phyloP scores from a whole-genome alignment of 2,113 vertebrate genomes.

The Tangachromis dhanisi region DNA sequence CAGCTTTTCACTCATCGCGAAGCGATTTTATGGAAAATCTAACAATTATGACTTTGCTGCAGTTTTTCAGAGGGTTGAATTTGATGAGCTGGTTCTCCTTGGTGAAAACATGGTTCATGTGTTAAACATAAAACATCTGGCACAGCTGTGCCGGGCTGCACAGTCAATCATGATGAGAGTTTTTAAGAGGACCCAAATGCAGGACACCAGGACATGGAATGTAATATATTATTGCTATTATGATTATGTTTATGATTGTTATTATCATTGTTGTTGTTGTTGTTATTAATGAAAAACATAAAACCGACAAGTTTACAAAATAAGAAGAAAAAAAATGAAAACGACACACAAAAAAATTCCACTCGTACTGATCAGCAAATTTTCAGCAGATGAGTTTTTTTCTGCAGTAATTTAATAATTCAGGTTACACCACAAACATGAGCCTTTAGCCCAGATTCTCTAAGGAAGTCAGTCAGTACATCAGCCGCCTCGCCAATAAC shows the following conservation, averaged over 20 bases:
- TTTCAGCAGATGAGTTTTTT: background rate
- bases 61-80: background rate
- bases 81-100: background rate
- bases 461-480: background rate
- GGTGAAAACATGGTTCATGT: background rate
- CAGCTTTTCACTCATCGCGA: background rate
- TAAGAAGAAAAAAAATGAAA: background rate
- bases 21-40: fast-evolving
- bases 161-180: background rate
- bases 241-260: background rate
- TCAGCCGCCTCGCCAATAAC: background rate
- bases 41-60: background rate
- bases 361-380: background rate
- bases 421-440: background rate
- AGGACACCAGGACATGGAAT: background rate
- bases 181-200: background rate
- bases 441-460: background rate
- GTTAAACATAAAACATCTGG: background rate
- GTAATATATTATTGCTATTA: background rate
- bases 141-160: background rate
- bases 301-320: background rate
- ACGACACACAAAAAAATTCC: background rate
- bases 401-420: background rate
- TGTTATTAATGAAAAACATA: background rate
- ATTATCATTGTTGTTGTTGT: background rate